Conservation (phyloP, 2,888 invertebrate species). For the Sclerodermus sp. region DNA sequence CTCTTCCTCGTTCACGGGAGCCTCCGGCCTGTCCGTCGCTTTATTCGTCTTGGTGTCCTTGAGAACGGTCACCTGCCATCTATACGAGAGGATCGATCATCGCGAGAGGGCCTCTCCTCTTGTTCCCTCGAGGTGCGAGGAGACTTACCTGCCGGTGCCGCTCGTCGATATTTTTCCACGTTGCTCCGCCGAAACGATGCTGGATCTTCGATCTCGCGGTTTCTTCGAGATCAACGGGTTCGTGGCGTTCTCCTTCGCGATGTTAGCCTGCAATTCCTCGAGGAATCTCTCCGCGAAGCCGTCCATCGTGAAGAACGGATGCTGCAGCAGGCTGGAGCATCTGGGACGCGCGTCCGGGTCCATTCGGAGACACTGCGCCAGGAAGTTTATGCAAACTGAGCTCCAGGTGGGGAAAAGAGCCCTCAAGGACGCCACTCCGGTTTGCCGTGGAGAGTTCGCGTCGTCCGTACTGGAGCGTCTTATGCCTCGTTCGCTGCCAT, state of each 20-base stretch:
- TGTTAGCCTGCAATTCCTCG: slow-evolving; percentile 66
- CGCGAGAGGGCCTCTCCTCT: too few species aligned
- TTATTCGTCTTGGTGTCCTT: slow-evolving; percentile 27
- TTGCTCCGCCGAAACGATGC: slow-evolving; percentile 30
- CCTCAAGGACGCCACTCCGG: slow-evolving; percentile 51
- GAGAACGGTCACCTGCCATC: slow-evolving; percentile 46
- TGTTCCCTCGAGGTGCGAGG: background rate
- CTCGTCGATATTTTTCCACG: slow-evolving; percentile 29
- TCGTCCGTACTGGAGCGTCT: slow-evolving; percentile 41
- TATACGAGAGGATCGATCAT: slow-evolving; percentile 22
- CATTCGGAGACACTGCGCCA: slow-evolving; percentile 64
- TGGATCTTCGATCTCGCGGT: slow-evolving; percentile 31
- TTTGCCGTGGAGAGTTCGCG: slow-evolving; percentile 26
- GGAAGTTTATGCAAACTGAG: slow-evolving; percentile 59
- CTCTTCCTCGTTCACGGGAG: slow-evolving; percentile 1
- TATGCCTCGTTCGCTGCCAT: slow-evolving; percentile 45
- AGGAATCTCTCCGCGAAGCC: slow-evolving; percentile 69
- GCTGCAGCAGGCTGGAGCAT: slow-evolving; percentile 67
- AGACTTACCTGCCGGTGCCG: slow-evolving; percentile 39
- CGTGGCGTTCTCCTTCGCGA: slow-evolving; percentile 66
- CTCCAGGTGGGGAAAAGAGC: slow-evolving; percentile 54
- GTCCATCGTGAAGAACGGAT: slow-evolving; percentile 69
- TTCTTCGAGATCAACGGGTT: slow-evolving; percentile 60
- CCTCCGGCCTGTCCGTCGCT: slow-evolving; percentile 6
- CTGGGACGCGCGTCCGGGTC: slow-evolving; percentile 69